These are phyloP conservation scores for Trichechus manatus DNA, from an alignment of 2,113 vertebrate species.

Conservation along the genomic window DNA sequence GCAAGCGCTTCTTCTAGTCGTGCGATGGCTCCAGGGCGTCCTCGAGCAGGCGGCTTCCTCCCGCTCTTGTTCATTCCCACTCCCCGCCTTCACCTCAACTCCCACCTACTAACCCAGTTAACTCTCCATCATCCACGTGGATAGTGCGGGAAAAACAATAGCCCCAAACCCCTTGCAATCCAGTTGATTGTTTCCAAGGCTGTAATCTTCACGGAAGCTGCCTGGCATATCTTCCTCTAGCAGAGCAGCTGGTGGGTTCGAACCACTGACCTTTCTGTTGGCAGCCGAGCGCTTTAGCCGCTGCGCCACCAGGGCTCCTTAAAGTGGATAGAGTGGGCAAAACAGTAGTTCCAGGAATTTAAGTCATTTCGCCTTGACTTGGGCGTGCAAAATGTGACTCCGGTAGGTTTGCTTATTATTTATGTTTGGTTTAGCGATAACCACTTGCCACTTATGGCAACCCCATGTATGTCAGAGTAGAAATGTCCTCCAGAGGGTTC, in stretches of 20 bases:
- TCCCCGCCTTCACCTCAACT: too few relatives aligned
- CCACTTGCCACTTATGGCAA: neutral
- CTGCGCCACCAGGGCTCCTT: too few relatives aligned
- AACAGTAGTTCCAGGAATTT: neutral
- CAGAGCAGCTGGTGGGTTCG: too few relatives aligned
- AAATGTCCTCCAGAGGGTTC: neutral
- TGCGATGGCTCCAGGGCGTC: neutral
- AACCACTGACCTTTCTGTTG: too few relatives aligned
- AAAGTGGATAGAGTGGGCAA: too few relatives aligned
- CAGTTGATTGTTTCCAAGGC: too few relatives aligned
- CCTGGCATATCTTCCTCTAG: too few relatives aligned
- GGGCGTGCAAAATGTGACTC: too few relatives aligned
- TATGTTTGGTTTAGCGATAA: neutral
- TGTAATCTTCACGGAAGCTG: too few relatives aligned
- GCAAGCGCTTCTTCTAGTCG: neutral
- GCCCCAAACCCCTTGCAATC: too few relatives aligned
- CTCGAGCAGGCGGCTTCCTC: constrained; percentile 54
- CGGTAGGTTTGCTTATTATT: neutral
- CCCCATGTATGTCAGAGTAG: neutral
- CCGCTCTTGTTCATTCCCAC: neutral
- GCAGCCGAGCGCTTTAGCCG: too few relatives aligned
- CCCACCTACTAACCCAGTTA: neutral
- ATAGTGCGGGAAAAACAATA: too few relatives aligned
- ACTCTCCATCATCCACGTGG: neutral
- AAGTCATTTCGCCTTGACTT: neutral